Conservation (phyloP, 1,140 invertebrate species). For the Diabrotica virgifera region DNA sequence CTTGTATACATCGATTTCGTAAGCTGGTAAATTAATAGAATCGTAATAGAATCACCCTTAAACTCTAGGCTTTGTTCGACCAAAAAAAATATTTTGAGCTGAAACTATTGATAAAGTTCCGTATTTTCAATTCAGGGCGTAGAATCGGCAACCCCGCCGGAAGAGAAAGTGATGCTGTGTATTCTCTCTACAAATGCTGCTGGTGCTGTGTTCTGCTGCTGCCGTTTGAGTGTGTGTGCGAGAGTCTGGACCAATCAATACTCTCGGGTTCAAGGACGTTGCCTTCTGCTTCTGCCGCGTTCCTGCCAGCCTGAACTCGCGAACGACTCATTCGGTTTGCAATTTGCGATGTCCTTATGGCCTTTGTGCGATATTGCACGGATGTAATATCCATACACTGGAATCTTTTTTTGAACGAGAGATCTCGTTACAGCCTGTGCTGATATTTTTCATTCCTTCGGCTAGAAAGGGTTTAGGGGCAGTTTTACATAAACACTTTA, state of each 20-base stretch:
- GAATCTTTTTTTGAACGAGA: no score
- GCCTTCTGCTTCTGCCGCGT: conserved; percentile 1
- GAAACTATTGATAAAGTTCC: no score
- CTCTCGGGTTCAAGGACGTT: conserved; percentile 41
- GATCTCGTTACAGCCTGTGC: no score
- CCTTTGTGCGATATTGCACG: conserved; percentile 14
- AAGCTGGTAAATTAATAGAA: no score
- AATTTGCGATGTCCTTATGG: not conserved
- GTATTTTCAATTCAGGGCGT: no score
- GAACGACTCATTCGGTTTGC: not conserved
- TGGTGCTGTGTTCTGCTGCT: not conserved
- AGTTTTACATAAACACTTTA: no score
- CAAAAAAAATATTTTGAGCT: no score
- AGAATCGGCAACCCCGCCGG: conserved; percentile 24
- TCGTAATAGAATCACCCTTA: no score
- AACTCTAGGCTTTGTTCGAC: no score
- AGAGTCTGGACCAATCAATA: conserved; percentile 42
- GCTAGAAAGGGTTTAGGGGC: no score
- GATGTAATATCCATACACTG: not conserved
- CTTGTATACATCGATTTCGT: no score
- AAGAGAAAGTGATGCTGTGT: conserved; percentile 42
- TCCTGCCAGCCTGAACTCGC: not conserved
- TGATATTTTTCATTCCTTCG: no score
- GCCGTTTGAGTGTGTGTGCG: conserved; percentile 1
- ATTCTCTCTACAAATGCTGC: not conserved